phyloP scores from a whole-genome alignment of 2,797 vertebrate genomes.

The Peromyscus nudipes region DNA sequence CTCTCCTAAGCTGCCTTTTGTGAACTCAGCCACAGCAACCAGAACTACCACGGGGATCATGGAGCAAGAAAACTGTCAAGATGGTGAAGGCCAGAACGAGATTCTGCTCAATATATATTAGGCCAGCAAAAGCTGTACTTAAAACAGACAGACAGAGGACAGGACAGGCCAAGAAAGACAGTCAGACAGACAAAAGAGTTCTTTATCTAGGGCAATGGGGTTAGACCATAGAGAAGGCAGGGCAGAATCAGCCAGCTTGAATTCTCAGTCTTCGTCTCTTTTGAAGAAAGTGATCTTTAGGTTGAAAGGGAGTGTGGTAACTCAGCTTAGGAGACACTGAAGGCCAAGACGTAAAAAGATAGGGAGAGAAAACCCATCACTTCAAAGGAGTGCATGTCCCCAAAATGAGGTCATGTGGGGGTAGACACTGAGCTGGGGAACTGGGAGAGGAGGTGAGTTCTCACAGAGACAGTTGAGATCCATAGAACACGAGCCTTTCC shows the following conservation, averaged over 20 bases:
- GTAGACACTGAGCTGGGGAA: neutral
- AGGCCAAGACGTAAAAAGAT: conserved; percentile 1
- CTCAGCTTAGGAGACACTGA: conserved; percentile 27
- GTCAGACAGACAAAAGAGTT: neutral
- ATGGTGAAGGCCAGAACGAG: neutral
- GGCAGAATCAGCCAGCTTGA: conserved; percentile 2
- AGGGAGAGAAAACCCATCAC: neutral
- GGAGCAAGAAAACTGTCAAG: neutral
- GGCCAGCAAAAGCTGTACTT: neutral
- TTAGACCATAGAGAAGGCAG: neutral
- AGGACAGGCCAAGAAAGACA: neutral
- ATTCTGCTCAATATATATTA: neutral
- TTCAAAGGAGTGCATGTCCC: neutral
- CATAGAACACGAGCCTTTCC: neutral
- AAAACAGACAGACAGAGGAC: neutral
- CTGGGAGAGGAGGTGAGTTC: neutral
- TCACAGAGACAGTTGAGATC: neutral
- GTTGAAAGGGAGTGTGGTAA: neutral
- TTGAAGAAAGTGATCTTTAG: conserved; percentile 54
- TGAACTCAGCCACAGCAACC: neutral
- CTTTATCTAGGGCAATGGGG: neutral
- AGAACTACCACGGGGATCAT: neutral
- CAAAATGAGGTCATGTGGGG: neutral
- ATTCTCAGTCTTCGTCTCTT: conserved; percentile 13
- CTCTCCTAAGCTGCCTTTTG: neutral